phyloP scores from a whole-genome alignment of 2,113 vertebrate genomes.

The Hepsetus odoe region DNA sequence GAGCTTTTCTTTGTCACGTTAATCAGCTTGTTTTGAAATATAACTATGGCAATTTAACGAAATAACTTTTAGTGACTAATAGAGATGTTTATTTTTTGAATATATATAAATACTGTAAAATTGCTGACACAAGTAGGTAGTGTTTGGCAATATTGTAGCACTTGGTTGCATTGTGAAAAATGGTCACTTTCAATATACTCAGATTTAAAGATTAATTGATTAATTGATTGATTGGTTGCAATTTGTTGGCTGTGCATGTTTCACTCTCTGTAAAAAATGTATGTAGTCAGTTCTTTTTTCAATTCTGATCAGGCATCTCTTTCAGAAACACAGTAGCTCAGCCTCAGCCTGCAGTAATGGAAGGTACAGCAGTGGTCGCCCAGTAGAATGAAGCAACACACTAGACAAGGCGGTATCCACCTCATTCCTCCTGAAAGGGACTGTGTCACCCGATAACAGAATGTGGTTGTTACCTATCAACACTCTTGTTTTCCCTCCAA shows the following conservation, averaged over 20 bases:
- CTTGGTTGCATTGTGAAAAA: too few species aligned
- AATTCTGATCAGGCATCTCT: neutral
- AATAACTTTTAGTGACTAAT: slow-evolving; percentile 3
- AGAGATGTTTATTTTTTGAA: neutral
- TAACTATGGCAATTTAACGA: slow-evolving; percentile 24
- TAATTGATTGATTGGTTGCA: too few species aligned
- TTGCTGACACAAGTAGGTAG: neutral
- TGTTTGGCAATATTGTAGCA: too few species aligned
- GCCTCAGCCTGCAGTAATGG: neutral
- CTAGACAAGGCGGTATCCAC: neutral
- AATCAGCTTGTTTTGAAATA: slow-evolving; percentile 31
- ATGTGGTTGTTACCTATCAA: slow-evolving; percentile 27
- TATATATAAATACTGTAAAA: neutral
- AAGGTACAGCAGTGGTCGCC: neutral
- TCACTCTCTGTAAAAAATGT: neutral
- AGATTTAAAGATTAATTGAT: too few species aligned
- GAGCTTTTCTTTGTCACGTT: slow-evolving; percentile 5
- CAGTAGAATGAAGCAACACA: neutral
- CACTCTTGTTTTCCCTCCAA: slow-evolving; percentile 43
- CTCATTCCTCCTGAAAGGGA: slow-evolving; percentile 3
- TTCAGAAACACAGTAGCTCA: slow-evolving; percentile 10
- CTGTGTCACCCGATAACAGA: slow-evolving; percentile 42
- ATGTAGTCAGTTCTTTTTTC: slow-evolving; percentile 5
- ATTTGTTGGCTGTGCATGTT: neutral
- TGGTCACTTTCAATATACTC: too few species aligned